phyloP scores from a whole-genome alignment of 1,140 invertebrate genomes.

The Micrasema minimum region DNA sequence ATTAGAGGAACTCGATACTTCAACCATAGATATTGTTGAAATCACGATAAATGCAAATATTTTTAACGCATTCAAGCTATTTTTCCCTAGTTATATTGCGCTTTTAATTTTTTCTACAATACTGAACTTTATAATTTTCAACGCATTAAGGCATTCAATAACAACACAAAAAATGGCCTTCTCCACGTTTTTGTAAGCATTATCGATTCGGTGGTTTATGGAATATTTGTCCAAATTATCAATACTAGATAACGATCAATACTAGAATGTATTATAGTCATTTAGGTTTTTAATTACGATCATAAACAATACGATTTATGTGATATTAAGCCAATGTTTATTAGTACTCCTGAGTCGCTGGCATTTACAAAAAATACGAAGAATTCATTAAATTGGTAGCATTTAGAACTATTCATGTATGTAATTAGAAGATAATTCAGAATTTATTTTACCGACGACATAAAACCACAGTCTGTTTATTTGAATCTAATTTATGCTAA shows the following conservation, averaged over 20 bases:
- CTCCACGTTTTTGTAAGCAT: background rate
- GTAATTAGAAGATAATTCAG: conserved; percentile 13
- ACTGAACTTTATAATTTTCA: background rate
- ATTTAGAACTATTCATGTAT: conserved; percentile 3
- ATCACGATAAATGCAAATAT: too few species aligned
- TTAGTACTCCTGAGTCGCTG: background rate
- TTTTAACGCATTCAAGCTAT: too few species aligned
- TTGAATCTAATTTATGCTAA: conserved; percentile 4
- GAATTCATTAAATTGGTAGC: conserved; percentile 7
- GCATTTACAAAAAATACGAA: conserved; percentile 15
- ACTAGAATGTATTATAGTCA: background rate
- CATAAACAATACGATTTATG: conserved; percentile 16
- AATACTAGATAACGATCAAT: too few species aligned
- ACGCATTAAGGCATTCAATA: background rate
- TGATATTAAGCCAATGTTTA: conserved; percentile 16
- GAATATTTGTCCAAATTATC: too few species aligned
- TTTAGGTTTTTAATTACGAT: conserved; percentile 6
- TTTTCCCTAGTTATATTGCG: too few species aligned
- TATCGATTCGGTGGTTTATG: too few species aligned
- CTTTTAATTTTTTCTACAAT: too few species aligned
- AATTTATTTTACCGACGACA: conserved; percentile 8
- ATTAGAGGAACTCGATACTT: too few species aligned
- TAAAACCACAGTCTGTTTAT: conserved; percentile 1
- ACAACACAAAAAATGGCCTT: conserved; percentile 9
- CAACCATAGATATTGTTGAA: too few species aligned